Conservation (phyloP, 2,888 invertebrate genomes). For the Oconnorella tubifera region DNA sequence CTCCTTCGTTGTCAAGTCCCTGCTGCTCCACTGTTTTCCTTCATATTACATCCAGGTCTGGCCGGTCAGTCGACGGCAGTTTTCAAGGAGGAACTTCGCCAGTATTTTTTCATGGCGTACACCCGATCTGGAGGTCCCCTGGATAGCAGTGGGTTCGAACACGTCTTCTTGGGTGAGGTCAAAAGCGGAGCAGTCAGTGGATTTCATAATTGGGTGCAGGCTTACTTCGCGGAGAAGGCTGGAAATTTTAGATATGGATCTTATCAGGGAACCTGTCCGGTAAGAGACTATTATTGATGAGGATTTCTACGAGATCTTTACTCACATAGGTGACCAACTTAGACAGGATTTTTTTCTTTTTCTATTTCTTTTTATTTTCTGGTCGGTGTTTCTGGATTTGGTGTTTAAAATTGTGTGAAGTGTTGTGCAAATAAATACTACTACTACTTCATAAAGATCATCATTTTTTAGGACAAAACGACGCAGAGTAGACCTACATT, state of each 20-base stretch:
- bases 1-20: neutral
- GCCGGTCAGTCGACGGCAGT: neutral
- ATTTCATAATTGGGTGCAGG: constrained; percentile 87
- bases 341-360: too few relatives aligned
- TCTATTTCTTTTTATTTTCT: too few relatives aligned
- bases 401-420: too few relatives aligned
- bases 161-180: constrained; percentile 82
- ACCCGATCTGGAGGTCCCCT: constrained; percentile 62
- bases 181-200: constrained; percentile 72
- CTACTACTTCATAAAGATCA: too few relatives aligned
- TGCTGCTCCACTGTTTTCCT: too few relatives aligned
- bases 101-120: constrained; percentile 68
- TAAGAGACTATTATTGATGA: neutral
- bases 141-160: constrained; percentile 88
- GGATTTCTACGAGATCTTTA: too few relatives aligned
- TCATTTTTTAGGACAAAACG: too few relatives aligned
- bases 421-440: too few relatives aligned
- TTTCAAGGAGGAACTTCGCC: constrained; percentile 50
- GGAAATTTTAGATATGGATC: constrained; percentile 22
- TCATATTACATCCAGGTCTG: constrained; percentile 7
- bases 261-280: constrained; percentile 4
- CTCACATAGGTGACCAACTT: too few relatives aligned
- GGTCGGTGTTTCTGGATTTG: too few relatives aligned
- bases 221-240: constrained; percentile 68
- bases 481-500: too few relatives aligned